Conservation (phyloP, 2,113 vertebrate genomes). For the Lepisosteus oculatus region DNA sequence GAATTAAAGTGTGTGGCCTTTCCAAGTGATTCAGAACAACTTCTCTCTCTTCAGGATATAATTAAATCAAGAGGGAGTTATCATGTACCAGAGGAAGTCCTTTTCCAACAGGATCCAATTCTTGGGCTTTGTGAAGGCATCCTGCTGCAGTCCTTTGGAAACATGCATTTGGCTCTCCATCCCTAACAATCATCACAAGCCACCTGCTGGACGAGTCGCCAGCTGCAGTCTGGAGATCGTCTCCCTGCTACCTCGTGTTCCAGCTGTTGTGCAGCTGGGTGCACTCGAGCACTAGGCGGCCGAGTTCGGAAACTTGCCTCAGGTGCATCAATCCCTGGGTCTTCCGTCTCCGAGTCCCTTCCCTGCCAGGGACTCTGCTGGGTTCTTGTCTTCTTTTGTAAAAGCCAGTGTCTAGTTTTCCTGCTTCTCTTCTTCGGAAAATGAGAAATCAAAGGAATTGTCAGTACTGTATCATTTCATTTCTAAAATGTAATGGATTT, state of each 20-base stretch:
- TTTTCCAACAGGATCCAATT: slow-evolving; percentile 11
- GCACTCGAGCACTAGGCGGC: slow-evolving; percentile 33
- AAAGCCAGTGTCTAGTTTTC: too few species aligned
- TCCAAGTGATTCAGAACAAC: slow-evolving; percentile 1
- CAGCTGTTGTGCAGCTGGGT: slow-evolving; percentile 46
- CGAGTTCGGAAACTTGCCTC: background rate
- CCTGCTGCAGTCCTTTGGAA: slow-evolving; percentile 21
- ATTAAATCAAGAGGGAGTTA: slow-evolving; percentile 29
- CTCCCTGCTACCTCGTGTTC: slow-evolving; percentile 34
- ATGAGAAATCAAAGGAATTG: too few species aligned
- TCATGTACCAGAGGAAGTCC: slow-evolving; percentile 21
- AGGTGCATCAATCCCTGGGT: slow-evolving; percentile 14
- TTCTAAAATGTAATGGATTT: too few species aligned
- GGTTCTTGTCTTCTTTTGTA: too few species aligned
- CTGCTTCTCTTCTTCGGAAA: too few species aligned
- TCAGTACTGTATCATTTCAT: too few species aligned
- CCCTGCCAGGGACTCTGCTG: slow-evolving; percentile 20
- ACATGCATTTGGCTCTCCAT: slow-evolving; percentile 37
- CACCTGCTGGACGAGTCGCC: slow-evolving; percentile 55
- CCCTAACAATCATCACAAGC: slow-evolving; percentile 45
- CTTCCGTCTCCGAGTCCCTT: slow-evolving; percentile 30
- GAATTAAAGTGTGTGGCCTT: slow-evolving; percentile 6
- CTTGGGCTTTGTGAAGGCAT: slow-evolving; percentile 26
- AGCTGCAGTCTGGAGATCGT: slow-evolving; percentile 46
- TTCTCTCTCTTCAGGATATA: slow-evolving; percentile 33